Evolutionary conservation across 1,140 invertebrate species (phyloP), one percentile per base, ranked within the genome.

Genomic region (Euglossa dilemma): DNA sequence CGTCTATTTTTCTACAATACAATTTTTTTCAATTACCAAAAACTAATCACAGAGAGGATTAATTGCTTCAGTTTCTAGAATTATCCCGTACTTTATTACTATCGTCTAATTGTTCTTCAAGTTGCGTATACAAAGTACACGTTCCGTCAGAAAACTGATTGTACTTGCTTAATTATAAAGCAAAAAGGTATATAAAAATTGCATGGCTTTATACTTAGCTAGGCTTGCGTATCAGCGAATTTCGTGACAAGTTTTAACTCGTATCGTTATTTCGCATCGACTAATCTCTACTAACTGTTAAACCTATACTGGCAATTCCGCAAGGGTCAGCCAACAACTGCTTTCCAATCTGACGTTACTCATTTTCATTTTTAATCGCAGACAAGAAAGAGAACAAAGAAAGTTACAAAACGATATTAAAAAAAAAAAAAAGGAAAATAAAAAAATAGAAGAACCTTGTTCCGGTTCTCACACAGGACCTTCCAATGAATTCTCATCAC

Each of bases 121-220:
- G 36, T 1, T 36, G 4, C 4, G 4, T 1, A 36, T 36, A 36
- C 4, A 2, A 36, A 4, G 4, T 36, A 36, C 36, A 36, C 4
- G 1, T 52, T 36, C 70, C 47, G 9, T 8, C n/a, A 54, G 78
- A 80, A 80, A 80, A 80, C 69, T 64, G 45, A 61, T 28, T 8
- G 16, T 25, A 25, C 2, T 43, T 54, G 14, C 43, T 52, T 25
- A 59, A 63, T 20, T 36, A 0, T 36, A 28, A 81, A 71, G 67
- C 66, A 2, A 71, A 59, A 36, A 47, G 43, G 6, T 81, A 66
- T 75, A n/a, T 36, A 81, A 74, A 75, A 75, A 81, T 75, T 81
- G 79, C 79, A 25, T 75, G 50, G 79, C 71, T 81, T 47, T 66
- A 28, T 80, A 74, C 57, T 80, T 64, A 71, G 79, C 79, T 80